Percentiles rank a stretch among this genome's conserved stretches.
phyloP scores from a whole-genome alignment of 2,113 vertebrate species.

The Zootoca vivipara region DNA sequence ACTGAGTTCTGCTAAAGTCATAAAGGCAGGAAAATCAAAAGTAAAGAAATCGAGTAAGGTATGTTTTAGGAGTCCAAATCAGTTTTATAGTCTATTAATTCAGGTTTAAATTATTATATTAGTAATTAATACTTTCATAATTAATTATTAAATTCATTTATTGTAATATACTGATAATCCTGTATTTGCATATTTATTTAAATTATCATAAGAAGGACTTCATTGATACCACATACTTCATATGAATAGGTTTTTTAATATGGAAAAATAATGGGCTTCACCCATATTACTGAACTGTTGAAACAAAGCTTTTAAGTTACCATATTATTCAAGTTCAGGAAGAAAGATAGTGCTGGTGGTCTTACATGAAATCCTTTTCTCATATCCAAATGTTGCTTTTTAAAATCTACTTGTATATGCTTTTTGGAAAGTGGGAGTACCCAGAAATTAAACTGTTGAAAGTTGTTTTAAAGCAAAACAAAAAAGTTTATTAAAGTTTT shows the following conservation, averaged over 20 bases:
- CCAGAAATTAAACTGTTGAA: not conserved
- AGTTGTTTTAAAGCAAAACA: not conserved
- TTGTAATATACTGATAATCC: slow-evolving; percentile 31
- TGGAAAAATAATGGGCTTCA: not conserved
- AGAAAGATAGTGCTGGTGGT: not conserved
- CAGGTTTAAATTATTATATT: not conserved
- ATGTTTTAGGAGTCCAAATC: slow-evolving; percentile 56
- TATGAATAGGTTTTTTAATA: not conserved
- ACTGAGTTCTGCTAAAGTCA: slow-evolving; percentile 81
- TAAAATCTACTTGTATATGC: not conserved
- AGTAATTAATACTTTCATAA: too few species aligned
- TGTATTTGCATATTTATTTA: slow-evolving; percentile 16
- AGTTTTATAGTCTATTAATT: not conserved
- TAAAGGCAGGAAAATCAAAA: slow-evolving; percentile 84
- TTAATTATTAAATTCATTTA: not conserved
- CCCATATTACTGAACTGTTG: not conserved
- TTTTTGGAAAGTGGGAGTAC: not conserved
- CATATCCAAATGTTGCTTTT: not conserved
- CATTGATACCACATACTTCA: slow-evolving; percentile 39
- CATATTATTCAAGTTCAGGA: not conserved
- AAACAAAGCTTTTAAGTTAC: not conserved
- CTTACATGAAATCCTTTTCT: not conserved
- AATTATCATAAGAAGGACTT: not conserved
- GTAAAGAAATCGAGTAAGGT: slow-evolving; percentile 90
- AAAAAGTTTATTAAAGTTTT: not conserved